A percentile compares a stretch with the other conserved stretches of the same genome.
Evolutionary conservation across 2,797 vertebrate species (phyloP).

Genomic region (Sciurus carolinensis): DNA sequence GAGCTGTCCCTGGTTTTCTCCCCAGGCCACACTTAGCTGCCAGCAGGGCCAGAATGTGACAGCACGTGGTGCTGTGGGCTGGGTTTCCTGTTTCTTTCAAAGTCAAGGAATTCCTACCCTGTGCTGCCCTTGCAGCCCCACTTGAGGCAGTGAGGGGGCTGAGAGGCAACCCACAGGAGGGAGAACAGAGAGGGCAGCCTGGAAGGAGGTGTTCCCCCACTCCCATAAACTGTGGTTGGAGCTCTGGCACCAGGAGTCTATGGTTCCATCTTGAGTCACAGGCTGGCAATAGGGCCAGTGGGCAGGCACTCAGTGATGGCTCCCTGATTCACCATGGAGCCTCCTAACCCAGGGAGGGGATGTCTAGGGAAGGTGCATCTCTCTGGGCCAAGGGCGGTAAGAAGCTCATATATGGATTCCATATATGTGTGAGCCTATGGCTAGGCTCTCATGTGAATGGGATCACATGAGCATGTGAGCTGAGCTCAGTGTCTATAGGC

Average conservation of each 20-base stretch:
- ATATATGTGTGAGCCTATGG: neutral
- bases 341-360: conserved; percentile 59
- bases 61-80: neutral
- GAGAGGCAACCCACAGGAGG: neutral
- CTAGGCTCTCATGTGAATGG: neutral
- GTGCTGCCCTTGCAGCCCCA: neutral
- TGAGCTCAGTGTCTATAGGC: conserved; percentile 13
- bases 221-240: neutral
- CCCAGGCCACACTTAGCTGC: neutral
- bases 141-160: neutral
- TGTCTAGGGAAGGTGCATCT: neutral
- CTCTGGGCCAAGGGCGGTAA: neutral
- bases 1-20: neutral
- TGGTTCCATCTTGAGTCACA: conserved; percentile 72
- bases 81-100: neutral
- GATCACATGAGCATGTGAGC: neutral
- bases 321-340: conserved; percentile 73
- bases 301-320: conserved; percentile 66
- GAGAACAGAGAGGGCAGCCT: neutral
- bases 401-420: neutral
- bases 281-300: neutral
- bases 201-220: neutral
- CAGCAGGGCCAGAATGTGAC: neutral
- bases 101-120: neutral
- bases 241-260: conserved; percentile 48